Evolutionary conservation across 1,140 invertebrate genomes (phyloP).

Genomic region (Macrocentrus cingulum): DNA sequence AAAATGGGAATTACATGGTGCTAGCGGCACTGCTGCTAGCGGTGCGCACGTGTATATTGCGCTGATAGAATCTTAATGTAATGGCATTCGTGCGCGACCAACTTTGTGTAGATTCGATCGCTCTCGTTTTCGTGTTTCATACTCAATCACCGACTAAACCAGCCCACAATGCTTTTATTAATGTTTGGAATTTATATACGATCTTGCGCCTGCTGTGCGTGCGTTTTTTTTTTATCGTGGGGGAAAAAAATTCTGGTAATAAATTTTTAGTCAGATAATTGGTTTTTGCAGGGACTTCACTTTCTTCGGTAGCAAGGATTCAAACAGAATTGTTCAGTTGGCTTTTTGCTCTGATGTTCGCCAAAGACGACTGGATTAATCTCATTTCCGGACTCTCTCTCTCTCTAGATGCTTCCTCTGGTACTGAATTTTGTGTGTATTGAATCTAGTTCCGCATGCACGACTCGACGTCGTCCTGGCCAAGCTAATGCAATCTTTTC

Average conservation of each 20-base stretch:
- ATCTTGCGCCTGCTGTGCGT: no score
- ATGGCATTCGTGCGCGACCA: constrained; percentile 1
- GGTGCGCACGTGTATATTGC: constrained; percentile 1
- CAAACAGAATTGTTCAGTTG: background rate
- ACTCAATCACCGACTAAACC: no score
- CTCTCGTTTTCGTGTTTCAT: constrained; percentile 1
- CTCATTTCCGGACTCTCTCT: background rate
- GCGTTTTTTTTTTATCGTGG: no score
- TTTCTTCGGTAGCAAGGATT: no score
- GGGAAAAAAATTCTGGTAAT: no score
- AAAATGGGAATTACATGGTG: constrained; percentile 25
- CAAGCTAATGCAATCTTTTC: constrained; percentile 14
- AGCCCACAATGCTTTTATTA: no score
- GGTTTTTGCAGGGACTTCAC: no score
- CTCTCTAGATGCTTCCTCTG: background rate
- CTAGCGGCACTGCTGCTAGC: constrained; percentile 6
- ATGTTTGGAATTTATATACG: no score
- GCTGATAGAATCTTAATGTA: constrained; percentile 25
- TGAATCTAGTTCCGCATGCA: constrained; percentile 8
- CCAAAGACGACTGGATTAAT: constrained; percentile 3
- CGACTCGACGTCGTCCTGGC: constrained; percentile 7
- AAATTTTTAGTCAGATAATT: no score
- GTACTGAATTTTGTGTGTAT: constrained; percentile 4
- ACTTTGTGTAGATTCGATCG: constrained; percentile 5
- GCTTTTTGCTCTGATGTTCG: background rate